These are phyloP conservation scores for Heliconius hortense DNA, from an alignment of 2,888 invertebrate genomes.

Conservation along the genomic window DNA sequence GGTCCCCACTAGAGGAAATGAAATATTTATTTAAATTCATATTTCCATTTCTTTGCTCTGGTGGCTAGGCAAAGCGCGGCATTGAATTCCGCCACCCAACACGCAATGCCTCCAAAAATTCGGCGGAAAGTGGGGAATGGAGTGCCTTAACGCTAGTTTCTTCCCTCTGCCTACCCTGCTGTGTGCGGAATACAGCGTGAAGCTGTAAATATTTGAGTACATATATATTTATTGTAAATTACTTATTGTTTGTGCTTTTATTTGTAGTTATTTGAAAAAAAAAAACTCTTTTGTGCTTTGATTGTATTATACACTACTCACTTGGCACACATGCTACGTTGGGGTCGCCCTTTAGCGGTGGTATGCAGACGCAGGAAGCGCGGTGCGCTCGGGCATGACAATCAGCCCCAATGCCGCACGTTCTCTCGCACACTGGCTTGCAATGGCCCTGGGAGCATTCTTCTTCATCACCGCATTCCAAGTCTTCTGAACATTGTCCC, in stretches of 20 bases:
- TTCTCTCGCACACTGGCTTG: constrained; percentile 88
- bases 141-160: no score
- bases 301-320: constrained; percentile 42
- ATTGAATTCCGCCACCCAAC: no score
- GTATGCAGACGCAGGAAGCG: constrained; percentile 88
- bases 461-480: constrained; percentile 87
- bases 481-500: constrained; percentile 85
- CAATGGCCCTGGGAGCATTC: constrained; percentile 88
- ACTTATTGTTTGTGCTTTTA: background rate
- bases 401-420: constrained; percentile 90
- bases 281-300: background rate
- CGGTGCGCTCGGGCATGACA: constrained; percentile 89
- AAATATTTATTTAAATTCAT: no score
- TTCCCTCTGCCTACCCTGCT: no score
- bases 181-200: no score
- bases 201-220: no score
- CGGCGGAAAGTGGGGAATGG: no score
- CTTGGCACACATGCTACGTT: constrained; percentile 87
- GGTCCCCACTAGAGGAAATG: no score
- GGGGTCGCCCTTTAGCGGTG: constrained; percentile 90
- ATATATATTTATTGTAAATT: background rate
- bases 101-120: no score
- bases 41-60: no score
- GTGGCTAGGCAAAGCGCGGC: no score
- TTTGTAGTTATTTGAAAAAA: background rate